Conservation (phyloP, 2,797 vertebrate genomes). For the Aldrovandia affinis region DNA sequence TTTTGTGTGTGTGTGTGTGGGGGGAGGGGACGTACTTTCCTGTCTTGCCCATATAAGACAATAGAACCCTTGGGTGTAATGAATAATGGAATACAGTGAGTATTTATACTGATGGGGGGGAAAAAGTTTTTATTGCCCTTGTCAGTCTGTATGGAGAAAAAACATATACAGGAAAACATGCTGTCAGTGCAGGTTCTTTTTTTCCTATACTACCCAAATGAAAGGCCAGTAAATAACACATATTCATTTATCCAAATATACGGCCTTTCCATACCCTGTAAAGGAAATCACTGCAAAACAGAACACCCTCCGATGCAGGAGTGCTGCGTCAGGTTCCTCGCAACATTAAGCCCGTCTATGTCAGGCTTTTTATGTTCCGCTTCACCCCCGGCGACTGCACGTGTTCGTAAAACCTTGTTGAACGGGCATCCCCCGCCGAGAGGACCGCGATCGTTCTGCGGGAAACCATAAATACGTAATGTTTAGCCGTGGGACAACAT, state of each 20-base stretch:
- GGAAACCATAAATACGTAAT: conserved; percentile 29
- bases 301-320: neutral
- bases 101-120: neutral
- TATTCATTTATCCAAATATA: neutral
- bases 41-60: too few relatives aligned
- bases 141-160: neutral
- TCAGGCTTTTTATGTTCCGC: neutral
- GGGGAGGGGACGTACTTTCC: neutral
- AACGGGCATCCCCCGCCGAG: neutral
- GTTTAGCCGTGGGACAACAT: neutral
- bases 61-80: neutral
- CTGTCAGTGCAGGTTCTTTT: neutral
- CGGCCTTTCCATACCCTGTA: neutral
- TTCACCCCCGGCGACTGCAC: neutral
- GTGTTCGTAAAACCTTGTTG: neutral
- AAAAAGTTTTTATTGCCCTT: neutral
- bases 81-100: neutral
- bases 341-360: neutral
- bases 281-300: neutral
- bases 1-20: too few relatives aligned
- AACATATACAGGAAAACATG: neutral
- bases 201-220: neutral
- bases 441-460: neutral
- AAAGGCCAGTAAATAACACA: neutral
- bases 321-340: neutral